phyloP scores from a whole-genome alignment of 2,888 invertebrate species.

The Ditula angustiorana region DNA sequence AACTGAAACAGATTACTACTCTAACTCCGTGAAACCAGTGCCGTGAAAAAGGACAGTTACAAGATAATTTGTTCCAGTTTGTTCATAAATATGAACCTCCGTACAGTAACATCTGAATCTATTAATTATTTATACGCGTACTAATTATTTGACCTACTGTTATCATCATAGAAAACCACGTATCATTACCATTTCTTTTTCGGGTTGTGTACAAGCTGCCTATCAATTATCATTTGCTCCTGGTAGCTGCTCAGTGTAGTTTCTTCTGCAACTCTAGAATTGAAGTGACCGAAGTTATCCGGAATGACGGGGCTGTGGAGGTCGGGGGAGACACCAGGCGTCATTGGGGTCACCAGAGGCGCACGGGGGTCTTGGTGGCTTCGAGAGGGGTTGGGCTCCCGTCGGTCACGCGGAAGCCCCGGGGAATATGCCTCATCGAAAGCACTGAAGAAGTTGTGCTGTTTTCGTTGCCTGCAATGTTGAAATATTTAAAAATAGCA shows the following conservation, averaged over 20 bases:
- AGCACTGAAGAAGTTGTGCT: background rate
- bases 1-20: too few relatives aligned
- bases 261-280: background rate
- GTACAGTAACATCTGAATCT: too few relatives aligned
- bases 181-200: conserved; percentile 1
- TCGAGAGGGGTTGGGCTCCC: background rate
- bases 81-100: too few relatives aligned
- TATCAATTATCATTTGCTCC: background rate
- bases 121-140: too few relatives aligned
- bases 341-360: too few relatives aligned
- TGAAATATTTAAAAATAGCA: conserved; percentile 10
- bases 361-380: background rate
- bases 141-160: too few relatives aligned
- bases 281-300: too few relatives aligned
- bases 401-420: background rate
- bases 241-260: background rate
- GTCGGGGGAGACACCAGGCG: background rate
- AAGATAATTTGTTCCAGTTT: too few relatives aligned
- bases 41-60: too few relatives aligned
- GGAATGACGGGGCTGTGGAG: background rate
- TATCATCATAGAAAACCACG: too few relatives aligned
- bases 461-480: background rate
- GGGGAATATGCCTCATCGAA: background rate
- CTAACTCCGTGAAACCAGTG: too few relatives aligned
- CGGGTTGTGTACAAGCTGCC: background rate